These are phyloP conservation scores for Hippocampus comes DNA, from an alignment of 2,113 vertebrate species.

Conservation along the genomic window DNA sequence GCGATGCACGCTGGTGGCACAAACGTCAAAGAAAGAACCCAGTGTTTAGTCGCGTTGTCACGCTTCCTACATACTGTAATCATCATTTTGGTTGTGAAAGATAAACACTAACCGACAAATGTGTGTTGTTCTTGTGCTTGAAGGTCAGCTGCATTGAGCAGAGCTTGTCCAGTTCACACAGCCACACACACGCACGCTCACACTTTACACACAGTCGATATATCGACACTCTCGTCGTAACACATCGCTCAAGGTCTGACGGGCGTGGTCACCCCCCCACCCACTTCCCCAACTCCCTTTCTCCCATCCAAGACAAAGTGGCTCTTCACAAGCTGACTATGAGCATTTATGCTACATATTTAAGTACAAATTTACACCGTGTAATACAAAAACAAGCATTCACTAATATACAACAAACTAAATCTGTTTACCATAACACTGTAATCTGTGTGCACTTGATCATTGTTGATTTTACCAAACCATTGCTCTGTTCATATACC, in stretches of 20 bases:
- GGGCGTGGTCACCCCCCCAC: background rate
- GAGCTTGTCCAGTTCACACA: background rate
- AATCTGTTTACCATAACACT: no score
- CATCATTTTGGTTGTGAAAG: background rate
- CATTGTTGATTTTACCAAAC: no score
- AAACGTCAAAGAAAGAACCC: background rate
- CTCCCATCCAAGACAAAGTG: background rate
- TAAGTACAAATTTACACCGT: background rate
- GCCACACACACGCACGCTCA: background rate
- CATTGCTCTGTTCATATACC: no score
- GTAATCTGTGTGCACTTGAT: no score
- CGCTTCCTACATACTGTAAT: background rate
- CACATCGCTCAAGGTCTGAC: background rate
- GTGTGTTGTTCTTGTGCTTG: background rate
- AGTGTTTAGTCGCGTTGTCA: background rate
- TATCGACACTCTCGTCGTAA: background rate
- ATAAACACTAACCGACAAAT: constrained; percentile 1
- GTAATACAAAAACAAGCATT: background rate
- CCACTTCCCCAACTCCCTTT: background rate
- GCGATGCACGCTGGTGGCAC: background rate
- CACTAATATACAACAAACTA: background rate
- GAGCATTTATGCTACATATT: background rate
- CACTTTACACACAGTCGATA: background rate
- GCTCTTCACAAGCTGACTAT: background rate
- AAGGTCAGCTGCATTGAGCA: background rate